Evolutionary conservation across 2,797 vertebrate species (phyloP).

Genomic region (Trachurus trachurus): DNA sequence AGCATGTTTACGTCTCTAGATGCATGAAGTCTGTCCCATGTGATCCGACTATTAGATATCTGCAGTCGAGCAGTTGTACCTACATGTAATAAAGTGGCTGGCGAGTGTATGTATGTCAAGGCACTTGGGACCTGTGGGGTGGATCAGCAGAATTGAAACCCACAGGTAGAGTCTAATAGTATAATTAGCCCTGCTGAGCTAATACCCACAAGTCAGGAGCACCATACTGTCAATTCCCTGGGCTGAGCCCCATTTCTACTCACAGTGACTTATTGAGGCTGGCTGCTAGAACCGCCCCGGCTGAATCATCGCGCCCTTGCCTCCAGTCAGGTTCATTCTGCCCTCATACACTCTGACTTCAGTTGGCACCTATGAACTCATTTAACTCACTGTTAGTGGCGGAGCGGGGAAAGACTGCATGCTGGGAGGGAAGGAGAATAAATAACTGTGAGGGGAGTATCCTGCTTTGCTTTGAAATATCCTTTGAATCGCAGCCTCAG

Average conservation of each 20-base stretch:
- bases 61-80: no score
- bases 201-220: conserved; percentile 62
- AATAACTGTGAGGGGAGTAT: conserved; percentile 47
- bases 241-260: conserved; percentile 42
- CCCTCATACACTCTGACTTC: conserved; percentile 59
- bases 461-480: conserved; percentile 33
- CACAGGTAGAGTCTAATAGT: conserved; percentile 51
- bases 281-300: conserved; percentile 53
- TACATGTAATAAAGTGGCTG: no score
- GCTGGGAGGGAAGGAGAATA: conserved; percentile 18
- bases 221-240: conserved; percentile 55
- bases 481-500: conserved; percentile 17
- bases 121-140: conserved; percentile 5
- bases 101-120: conserved; percentile 9
- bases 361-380: conserved; percentile 65
- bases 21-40: no score
- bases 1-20: no score
- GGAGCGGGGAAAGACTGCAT: conserved; percentile 21
- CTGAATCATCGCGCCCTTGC: conserved; percentile 71
- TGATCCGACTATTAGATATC: no score
- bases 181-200: conserved; percentile 67
- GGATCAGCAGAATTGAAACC: conserved; percentile 46
- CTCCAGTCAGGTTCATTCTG: conserved; percentile 71
- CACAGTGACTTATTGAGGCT: conserved; percentile 64
- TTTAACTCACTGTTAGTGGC: conserved; percentile 58